Conservation (phyloP, 2,797 vertebrate species). For the Pseudochirops cupreus region DNA sequence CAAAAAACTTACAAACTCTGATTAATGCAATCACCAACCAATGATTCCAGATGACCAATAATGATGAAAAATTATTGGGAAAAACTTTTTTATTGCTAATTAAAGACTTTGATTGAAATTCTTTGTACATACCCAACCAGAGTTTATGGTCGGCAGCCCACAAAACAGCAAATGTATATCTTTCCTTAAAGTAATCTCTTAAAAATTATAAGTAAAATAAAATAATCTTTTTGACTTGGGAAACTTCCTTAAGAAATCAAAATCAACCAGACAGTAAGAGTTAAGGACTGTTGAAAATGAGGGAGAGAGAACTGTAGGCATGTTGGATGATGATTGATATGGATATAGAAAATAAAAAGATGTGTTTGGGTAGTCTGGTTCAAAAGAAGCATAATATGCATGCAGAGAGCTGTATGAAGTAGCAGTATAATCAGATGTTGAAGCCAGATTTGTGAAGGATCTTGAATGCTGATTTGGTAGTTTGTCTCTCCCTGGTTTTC, state of each 20-base stretch:
- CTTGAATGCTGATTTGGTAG: background rate
- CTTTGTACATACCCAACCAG: background rate
- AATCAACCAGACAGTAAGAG: background rate
- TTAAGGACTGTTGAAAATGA: background rate
- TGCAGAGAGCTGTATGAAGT: background rate
- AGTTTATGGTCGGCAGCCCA: background rate
- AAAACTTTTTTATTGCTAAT: background rate
- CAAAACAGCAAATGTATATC: background rate
- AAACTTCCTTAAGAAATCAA: background rate
- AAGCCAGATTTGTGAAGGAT: background rate
- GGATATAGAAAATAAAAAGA: background rate
- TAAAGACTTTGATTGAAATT: background rate
- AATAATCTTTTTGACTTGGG: background rate
- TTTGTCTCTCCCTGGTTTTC: background rate
- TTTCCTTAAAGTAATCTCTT: background rate
- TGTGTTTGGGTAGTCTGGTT: background rate
- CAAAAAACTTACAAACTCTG: background rate
- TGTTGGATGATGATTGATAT: background rate
- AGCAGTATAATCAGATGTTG: background rate
- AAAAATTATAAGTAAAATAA: background rate
- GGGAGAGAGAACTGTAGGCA: background rate
- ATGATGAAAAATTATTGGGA: background rate
- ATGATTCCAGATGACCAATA: background rate
- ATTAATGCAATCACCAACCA: background rate
- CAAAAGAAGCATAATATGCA: background rate